Evolutionary conservation across 1,140 invertebrate species (phyloP), one percentile per base, ranked within the genome.

Genomic region (Andricus grossulariae): DNA sequence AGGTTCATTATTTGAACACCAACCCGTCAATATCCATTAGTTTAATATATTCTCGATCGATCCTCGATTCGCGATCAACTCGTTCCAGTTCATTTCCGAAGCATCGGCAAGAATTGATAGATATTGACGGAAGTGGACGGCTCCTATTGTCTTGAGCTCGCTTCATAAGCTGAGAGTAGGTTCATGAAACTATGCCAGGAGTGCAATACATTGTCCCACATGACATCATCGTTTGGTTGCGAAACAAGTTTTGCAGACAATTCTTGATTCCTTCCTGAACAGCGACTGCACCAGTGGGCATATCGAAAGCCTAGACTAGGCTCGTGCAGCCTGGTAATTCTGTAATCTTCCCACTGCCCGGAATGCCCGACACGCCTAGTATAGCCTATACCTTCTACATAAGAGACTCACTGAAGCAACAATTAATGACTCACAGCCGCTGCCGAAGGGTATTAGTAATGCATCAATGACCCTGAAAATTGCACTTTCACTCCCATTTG

Each of bases 241-340:
- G 77, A 86, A 86, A 86, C 84, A 80, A 82, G 81, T 82, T 83
- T 81, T 76, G 71, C 73, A 55, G 83, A 85, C 83, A 86, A 86
- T 86, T 82, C 79, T 82, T 74, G 66, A 54, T 79, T 71, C 21
- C 5, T 74, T 70, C 45, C 12, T 57, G 39, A 25, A 15, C 39
- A 51, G 73, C 55, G 50, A 45, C 39, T 45, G 7, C 10, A 39
- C 25, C n/a, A 18, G 15, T 8, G 54, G 57, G 75, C 72, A 76
- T 72, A 60, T 54, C 50, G 18, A 51, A 50, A 66, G 49, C 54
- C 54, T 21, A 74, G 70, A 52, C 70, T 45, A 39, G 55, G 55
- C 15, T 51, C 71, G 70, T 49, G 72, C 54, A 50, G 74, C 72
- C 75, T 72, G 51, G 16, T 70, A 70, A 55, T 70, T 57, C 74